A percentile compares a stretch with the other conserved stretches of the same genome.
These are phyloP conservation scores for Chrosomus eos DNA, from an alignment of 2,797 vertebrate species.

Conservation along the genomic window DNA sequence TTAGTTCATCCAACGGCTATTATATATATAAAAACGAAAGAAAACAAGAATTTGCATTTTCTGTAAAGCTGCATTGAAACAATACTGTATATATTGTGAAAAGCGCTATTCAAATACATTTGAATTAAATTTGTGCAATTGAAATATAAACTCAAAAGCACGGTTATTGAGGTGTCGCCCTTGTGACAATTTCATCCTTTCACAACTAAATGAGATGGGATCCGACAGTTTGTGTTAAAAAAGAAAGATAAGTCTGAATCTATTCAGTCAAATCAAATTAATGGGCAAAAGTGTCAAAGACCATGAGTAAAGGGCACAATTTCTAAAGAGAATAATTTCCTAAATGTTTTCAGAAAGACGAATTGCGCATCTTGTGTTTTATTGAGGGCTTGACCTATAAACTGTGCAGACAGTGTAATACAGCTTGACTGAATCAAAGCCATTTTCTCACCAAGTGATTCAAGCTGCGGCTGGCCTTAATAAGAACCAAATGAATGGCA, in stretches of 20 bases:
- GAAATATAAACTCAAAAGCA: neutral
- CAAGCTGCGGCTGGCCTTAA: slow-evolving; percentile 6
- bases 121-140: neutral
- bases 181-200: neutral
- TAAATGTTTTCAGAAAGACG: slow-evolving; percentile 3
- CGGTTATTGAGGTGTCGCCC: neutral
- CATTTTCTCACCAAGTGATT: slow-evolving; percentile 18
- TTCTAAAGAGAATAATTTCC: neutral
- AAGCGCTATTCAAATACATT: no score
- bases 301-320: neutral
- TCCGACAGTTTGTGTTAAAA: neutral
- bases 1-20: neutral
- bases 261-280: slow-evolving; percentile 5
- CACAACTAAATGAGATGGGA: neutral
- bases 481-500: slow-evolving; percentile 13
- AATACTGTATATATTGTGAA: no score
- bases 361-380: slow-evolving; percentile 6
- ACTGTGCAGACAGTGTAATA: slow-evolving; percentile 14
- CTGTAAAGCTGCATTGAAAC: no score
- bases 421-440: slow-evolving; percentile 39
- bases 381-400: slow-evolving; percentile 21
- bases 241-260: neutral
- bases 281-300: neutral
- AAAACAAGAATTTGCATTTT: neutral
- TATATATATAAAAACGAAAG: neutral